Conservation (phyloP, 2,113 vertebrate species). For the Grus americana region DNA sequence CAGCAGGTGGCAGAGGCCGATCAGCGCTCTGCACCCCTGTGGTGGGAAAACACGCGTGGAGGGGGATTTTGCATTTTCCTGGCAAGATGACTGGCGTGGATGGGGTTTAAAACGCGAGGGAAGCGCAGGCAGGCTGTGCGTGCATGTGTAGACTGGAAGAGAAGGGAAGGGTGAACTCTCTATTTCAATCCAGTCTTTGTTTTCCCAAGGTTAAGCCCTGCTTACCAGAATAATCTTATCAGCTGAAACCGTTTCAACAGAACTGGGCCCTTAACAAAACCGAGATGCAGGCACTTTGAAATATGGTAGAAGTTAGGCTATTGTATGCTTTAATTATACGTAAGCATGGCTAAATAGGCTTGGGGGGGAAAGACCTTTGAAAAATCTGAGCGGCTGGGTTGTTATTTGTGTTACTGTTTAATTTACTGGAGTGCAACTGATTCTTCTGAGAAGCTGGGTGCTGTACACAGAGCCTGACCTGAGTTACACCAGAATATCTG, state of each 20-base stretch:
- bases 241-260: conserved; percentile 9
- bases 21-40: neutral
- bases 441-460: neutral
- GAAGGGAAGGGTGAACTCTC: neutral
- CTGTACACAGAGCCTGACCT: neutral
- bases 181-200: conserved; percentile 35
- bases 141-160: neutral
- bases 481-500: neutral
- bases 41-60: neutral
- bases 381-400: neutral
- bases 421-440: neutral
- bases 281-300: neutral
- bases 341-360: neutral
- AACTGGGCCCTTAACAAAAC: neutral
- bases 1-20: conserved; percentile 49
- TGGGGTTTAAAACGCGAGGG: neutral
- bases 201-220: conserved; percentile 55
- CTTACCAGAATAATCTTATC: conserved; percentile 60
- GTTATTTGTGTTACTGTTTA: neutral
- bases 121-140: neutral
- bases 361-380: neutral
- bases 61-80: fast-evolving
- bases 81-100: neutral
- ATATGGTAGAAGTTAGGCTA: neutral
- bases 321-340: neutral